These are phyloP conservation scores for Leucoraja ocellata DNA, from an alignment of 2,797 vertebrate species.

Conservation along the genomic window DNA sequence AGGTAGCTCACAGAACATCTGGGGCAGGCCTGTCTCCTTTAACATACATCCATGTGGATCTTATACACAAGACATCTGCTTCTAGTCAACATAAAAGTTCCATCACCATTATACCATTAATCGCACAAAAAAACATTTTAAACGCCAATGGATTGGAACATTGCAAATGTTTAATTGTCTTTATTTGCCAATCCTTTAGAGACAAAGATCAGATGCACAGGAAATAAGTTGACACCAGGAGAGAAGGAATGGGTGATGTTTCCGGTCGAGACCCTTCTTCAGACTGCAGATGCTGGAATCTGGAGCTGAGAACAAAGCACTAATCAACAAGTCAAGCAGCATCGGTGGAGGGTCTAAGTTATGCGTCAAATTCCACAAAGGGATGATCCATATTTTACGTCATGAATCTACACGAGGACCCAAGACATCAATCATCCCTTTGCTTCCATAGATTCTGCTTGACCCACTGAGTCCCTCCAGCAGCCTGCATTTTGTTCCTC, in stretches of 20 bases:
- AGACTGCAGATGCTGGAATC: too few relatives aligned
- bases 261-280: too few relatives aligned
- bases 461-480: too few relatives aligned
- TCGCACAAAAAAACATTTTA: neutral
- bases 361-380: too few relatives aligned
- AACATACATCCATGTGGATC: neutral
- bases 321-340: too few relatives aligned
- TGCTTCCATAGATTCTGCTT: too few relatives aligned
- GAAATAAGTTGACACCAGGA: neutral
- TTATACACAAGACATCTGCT: neutral
- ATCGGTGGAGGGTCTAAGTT: too few relatives aligned
- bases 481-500: neutral
- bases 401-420: too few relatives aligned
- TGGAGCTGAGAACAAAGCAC: too few relatives aligned
- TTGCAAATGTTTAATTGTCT: neutral
- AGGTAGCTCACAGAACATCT: neutral
- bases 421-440: too few relatives aligned
- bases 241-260: too few relatives aligned
- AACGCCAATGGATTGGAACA: neutral
- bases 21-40: neutral
- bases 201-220: neutral
- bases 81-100: neutral
- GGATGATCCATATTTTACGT: too few relatives aligned
- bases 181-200: neutral
- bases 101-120: neutral